Percentiles rank a stretch among this genome's conserved stretches.
These are phyloP conservation scores for Montifringilla adamsi DNA, from an alignment of 2,113 vertebrate genomes.

Conservation along the genomic window DNA sequence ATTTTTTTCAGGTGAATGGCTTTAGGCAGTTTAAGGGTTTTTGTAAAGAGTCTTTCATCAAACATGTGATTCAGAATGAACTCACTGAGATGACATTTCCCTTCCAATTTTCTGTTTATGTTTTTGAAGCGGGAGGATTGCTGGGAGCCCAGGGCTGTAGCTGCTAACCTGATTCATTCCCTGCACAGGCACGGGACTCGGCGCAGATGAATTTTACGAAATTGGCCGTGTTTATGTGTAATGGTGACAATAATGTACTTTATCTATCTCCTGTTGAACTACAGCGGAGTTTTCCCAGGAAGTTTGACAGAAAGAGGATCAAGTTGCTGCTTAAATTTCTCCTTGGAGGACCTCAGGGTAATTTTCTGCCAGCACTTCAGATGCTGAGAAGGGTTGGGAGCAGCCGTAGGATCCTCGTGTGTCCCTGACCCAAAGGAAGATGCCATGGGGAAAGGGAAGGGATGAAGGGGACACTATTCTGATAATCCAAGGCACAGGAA, in stretches of 20 bases:
- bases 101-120: slow-evolving; percentile 36
- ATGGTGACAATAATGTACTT: not conserved
- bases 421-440: not conserved
- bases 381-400: not conserved
- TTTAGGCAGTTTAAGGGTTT: slow-evolving; percentile 46
- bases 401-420: fast-evolving
- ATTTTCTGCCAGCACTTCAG: not conserved
- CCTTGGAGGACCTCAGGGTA: not conserved
- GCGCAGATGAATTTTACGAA: not conserved
- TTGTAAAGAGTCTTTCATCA: slow-evolving; percentile 62
- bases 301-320: not conserved
- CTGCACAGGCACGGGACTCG: not conserved
- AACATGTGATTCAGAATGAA: slow-evolving; percentile 23
- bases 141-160: slow-evolving; percentile 14
- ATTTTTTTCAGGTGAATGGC: not conserved
- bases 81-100: slow-evolving; percentile 35
- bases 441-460: not conserved
- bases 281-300: not conserved
- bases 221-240: not conserved
- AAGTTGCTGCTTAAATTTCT: not conserved
- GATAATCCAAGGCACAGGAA: not conserved
- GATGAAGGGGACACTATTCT: not conserved
- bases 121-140: not conserved
- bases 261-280: not conserved
- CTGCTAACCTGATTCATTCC: not conserved